phyloP scores from a whole-genome alignment of 1,140 invertebrate genomes.

The Meloidogyne exigua region DNA sequence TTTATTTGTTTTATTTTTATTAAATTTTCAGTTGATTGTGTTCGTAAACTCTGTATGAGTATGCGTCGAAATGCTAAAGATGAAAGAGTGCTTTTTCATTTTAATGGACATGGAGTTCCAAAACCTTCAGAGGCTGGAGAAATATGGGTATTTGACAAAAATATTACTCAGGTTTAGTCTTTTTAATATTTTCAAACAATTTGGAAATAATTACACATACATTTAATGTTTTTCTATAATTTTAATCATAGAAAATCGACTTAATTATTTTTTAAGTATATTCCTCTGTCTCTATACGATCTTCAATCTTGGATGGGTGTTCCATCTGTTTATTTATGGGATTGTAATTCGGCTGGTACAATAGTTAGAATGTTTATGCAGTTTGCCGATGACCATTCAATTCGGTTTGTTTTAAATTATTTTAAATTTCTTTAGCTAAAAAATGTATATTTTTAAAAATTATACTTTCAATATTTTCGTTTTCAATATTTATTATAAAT shows the following conservation, averaged over 20 bases:
- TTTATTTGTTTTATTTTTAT: neutral
- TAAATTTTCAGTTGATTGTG: conserved; percentile 76
- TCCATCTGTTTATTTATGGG: conserved; percentile 97
- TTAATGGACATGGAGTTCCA: conserved; percentile 98
- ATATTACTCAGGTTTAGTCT: conserved; percentile 63
- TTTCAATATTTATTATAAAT: too few species aligned
- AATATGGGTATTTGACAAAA: conserved; percentile 99
- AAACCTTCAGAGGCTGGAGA: conserved; percentile 93
- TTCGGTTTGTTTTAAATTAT: neutral
- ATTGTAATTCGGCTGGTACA: conserved; percentile 95
- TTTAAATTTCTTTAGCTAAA: too few species aligned
- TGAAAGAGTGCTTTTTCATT: conserved; percentile 96
- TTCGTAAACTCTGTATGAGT: conserved; percentile 92
- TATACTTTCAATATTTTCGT: too few species aligned
- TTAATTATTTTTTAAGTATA: conserved; percentile 76
- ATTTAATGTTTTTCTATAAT: conserved; percentile 7
- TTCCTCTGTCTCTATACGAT: conserved; percentile 95
- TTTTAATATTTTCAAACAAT: neutral
- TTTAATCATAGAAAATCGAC: neutral
- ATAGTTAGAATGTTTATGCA: conserved; percentile 65
- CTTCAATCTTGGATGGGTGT: conserved; percentile 98
- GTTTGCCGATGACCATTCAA: conserved; percentile 55
- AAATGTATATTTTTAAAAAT: too few species aligned
- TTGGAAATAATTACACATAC: too few species aligned
- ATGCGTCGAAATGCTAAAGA: conserved; percentile 96